phyloP scores from a whole-genome alignment of 2,888 invertebrate species.

The Aphidius colemani region DNA sequence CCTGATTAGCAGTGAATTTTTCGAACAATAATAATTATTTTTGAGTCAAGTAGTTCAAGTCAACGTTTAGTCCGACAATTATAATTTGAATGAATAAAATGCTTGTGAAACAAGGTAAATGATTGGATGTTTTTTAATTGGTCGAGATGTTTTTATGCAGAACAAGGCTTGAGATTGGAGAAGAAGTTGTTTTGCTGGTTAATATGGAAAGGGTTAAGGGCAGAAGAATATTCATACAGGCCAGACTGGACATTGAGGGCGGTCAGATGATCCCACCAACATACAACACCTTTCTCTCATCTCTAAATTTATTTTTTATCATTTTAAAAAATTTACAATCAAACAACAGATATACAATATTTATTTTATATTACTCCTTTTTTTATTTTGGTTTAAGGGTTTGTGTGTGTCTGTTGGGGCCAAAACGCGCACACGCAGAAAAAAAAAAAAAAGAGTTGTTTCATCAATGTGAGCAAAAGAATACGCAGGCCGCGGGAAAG shows the following conservation, averaged over 20 bases:
- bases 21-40: too few relatives aligned
- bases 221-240: slow-evolving; percentile 27
- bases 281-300: slow-evolving; percentile 24
- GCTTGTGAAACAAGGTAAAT: slow-evolving; percentile 27
- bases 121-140: slow-evolving; percentile 58
- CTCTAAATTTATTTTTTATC: too few relatives aligned
- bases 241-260: slow-evolving; percentile 21
- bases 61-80: too few relatives aligned
- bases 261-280: slow-evolving; percentile 29
- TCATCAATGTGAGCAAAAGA: slow-evolving; percentile 12
- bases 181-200: slow-evolving; percentile 32
- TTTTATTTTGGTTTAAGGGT: too few relatives aligned
- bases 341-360: too few relatives aligned
- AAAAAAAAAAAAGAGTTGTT: slow-evolving; percentile 23
- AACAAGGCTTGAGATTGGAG: slow-evolving; percentile 25
- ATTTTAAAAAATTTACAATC: too few relatives aligned
- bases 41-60: too few relatives aligned
- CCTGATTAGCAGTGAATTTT: too few relatives aligned
- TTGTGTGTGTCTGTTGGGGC: too few relatives aligned
- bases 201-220: slow-evolving; percentile 29
- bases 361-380: too few relatives aligned
- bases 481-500: slow-evolving; percentile 38
- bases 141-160: slow-evolving; percentile 43
- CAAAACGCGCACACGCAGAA: neutral
- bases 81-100: too few relatives aligned